Evolutionary conservation across 2,797 vertebrate genomes (phyloP).

Genomic region (Bufotes viridis): DNA sequence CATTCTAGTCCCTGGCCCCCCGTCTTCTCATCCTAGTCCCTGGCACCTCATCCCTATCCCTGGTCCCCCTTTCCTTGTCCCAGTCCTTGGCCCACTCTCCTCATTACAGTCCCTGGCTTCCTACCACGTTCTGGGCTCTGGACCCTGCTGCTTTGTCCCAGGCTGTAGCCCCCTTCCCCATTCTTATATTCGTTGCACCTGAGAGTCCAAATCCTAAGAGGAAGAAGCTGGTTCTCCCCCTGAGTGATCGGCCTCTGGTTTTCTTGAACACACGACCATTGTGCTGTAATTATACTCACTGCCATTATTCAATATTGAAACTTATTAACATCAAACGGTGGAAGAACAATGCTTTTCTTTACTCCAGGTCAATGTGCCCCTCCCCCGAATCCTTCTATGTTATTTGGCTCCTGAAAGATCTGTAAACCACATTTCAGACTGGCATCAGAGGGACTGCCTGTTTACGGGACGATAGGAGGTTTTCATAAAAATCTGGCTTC

Average conservation of each 20-base stretch:
- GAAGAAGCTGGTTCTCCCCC: not conserved
- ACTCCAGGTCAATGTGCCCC: conserved; percentile 8
- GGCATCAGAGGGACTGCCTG: not conserved
- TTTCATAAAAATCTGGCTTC: conserved; percentile 8
- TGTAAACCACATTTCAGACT: conserved; percentile 22
- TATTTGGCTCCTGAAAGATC: conserved; percentile 35
- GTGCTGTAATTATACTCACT: conserved; percentile 8
- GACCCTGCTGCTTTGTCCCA: too few species aligned
- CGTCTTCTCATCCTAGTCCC: too few species aligned
- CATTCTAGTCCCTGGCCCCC: too few species aligned
- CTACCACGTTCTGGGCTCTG: too few species aligned
- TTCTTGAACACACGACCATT: conserved; percentile 15
- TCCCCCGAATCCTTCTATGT: conserved; percentile 19
- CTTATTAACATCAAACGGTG: conserved; percentile 38
- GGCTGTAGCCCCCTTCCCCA: too few species aligned
- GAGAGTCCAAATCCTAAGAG: not conserved
- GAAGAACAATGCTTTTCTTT: conserved; percentile 34
- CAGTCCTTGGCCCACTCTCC: fast-evolving
- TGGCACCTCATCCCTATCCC: too few species aligned
- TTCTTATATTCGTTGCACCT: not conserved
- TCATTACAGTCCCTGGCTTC: too few species aligned
- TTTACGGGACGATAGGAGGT: not conserved
- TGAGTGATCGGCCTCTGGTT: not conserved
- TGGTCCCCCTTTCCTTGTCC: too few species aligned
- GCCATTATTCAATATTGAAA: conserved; percentile 17